Conservation (phyloP, 2,797 vertebrate genomes). For the Cyprinella venusta region DNA sequence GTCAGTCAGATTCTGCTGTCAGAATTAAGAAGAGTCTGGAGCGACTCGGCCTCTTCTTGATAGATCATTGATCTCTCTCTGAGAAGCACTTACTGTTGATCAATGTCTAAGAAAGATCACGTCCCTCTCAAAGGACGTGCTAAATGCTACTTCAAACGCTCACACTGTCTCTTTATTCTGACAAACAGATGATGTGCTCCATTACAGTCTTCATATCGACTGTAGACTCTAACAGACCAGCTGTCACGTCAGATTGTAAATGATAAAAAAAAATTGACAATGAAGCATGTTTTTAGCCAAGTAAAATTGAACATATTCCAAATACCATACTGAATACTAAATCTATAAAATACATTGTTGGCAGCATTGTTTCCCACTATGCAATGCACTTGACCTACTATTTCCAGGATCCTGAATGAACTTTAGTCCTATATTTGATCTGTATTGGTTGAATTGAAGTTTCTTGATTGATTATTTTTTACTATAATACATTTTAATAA, state of each 20-base stretch:
- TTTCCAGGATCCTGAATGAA: background rate
- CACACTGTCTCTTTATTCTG: constrained; percentile 2
- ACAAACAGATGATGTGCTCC: constrained; percentile 18
- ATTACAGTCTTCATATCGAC: background rate
- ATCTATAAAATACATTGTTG: background rate
- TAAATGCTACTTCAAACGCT: background rate
- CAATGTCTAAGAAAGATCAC: constrained; percentile 19
- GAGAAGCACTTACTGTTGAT: constrained; percentile 33
- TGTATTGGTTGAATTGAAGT: too few relatives aligned
- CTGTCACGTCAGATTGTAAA: background rate
- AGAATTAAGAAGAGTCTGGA: background rate
- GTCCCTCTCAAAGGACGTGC: background rate
- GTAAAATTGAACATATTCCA: background rate
- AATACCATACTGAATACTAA: background rate
- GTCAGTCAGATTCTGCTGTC: background rate
- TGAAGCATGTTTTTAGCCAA: background rate
- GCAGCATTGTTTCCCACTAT: background rate
- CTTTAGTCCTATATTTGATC: too few relatives aligned
- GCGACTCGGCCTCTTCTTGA: background rate
- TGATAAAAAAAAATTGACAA: background rate
- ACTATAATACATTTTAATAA: background rate
- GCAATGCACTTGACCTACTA: background rate
- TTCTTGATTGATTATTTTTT: background rate
- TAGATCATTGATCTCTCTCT: constrained; percentile 16
- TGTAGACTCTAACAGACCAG: background rate